These are phyloP conservation scores for Drosophila miranda DNA, from an alignment of 1,140 invertebrate genomes.

Conservation along the genomic window DNA sequence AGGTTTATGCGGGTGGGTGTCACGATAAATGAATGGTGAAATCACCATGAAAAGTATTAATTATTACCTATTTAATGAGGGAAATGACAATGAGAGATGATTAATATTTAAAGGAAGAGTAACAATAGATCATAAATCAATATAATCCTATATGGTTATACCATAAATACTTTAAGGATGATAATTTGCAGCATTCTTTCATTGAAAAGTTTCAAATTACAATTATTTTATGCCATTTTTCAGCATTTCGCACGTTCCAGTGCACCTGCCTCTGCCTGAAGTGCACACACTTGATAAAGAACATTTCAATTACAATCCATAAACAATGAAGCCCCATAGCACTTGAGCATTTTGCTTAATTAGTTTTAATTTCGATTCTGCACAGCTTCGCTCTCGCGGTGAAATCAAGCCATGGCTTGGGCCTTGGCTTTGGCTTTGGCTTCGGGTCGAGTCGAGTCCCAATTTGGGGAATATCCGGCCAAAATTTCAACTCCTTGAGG, in stretches of 20 bases:
- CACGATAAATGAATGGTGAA: background rate
- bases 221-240: too few relatives aligned
- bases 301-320: constrained; percentile 19
- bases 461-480: constrained; percentile 28
- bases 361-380: constrained; percentile 26
- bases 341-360: constrained; percentile 24
- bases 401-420: constrained; percentile 1
- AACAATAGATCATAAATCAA: too few relatives aligned
- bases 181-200: too few relatives aligned
- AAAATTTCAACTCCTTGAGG: constrained; percentile 38
- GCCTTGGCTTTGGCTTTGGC: too few relatives aligned
- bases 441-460: constrained; percentile 16
- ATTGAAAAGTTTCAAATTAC: too few relatives aligned
- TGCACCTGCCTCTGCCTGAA: too few relatives aligned
- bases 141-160: too few relatives aligned
- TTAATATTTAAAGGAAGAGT: background rate
- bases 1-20: constrained; percentile 14
- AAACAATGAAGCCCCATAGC: constrained; percentile 23
- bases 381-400: background rate
- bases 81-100: too few relatives aligned
- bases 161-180: too few relatives aligned
- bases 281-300: background rate
- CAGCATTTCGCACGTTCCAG: too few relatives aligned
- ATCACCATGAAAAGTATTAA: background rate
- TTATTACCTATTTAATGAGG: background rate